These are phyloP conservation scores for Branchipolynoe longqiensis DNA, from an alignment of 2,888 invertebrate species.

Conservation along the genomic window DNA sequence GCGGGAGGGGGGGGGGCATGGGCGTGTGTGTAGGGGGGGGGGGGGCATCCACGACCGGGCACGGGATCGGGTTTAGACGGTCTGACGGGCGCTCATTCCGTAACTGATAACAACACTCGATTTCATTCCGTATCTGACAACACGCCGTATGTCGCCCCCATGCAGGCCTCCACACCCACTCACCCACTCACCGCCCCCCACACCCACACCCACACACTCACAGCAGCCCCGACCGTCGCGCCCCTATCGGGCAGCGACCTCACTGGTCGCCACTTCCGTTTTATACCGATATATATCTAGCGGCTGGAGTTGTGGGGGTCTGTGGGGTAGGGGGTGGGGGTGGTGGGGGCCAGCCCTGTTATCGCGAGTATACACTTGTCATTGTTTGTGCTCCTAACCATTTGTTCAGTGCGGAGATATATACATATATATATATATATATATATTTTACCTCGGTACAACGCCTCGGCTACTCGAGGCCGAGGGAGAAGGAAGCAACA, in stretches of 20 bases:
- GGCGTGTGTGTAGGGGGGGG: constrained; percentile 1
- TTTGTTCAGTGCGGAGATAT: too few relatives aligned
- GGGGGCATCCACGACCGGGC: background rate
- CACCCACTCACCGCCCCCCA: too few relatives aligned
- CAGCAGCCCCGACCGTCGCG: too few relatives aligned
- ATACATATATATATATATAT: too few relatives aligned
- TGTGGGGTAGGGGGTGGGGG: background rate
- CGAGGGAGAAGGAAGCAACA: too few relatives aligned
- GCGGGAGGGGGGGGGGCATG: background rate
- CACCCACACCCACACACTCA: too few relatives aligned
- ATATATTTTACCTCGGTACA: too few relatives aligned
- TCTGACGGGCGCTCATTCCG: background rate
- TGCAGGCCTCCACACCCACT: constrained; percentile 1
- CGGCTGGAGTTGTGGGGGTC: background rate
- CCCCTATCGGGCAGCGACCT: background rate
- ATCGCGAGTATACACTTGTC: constrained; percentile 44
- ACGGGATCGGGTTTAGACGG: background rate
- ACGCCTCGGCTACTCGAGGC: too few relatives aligned
- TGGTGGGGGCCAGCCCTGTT: background rate
- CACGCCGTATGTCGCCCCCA: constrained; percentile 20
- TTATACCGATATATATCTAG: background rate
- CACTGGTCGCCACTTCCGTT: constrained; percentile 40
- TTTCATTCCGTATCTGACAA: constrained; percentile 25
- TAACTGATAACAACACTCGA: constrained; percentile 4
- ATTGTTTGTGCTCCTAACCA: constrained; percentile 49